These are phyloP conservation scores for Poecilia gillii DNA, from an alignment of 2,797 vertebrate species.

Conservation along the genomic window DNA sequence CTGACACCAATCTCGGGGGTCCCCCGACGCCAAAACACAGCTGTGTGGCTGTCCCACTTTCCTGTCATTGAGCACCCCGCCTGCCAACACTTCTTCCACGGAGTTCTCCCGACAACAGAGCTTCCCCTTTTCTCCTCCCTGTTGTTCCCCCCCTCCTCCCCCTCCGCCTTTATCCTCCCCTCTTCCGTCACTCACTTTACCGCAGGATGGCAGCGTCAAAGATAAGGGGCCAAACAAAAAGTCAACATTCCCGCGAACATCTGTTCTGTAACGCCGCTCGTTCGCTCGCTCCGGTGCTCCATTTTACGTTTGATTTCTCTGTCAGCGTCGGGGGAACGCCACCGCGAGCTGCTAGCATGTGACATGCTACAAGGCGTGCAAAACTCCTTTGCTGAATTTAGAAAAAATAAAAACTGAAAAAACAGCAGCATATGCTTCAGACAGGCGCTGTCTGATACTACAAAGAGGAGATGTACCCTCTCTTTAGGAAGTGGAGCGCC, in stretches of 20 bases:
- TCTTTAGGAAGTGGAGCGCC: conserved; percentile 51
- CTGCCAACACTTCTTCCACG: conserved; percentile 67
- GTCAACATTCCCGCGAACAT: conserved; percentile 78
- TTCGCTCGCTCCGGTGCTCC: conserved; percentile 69
- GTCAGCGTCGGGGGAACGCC: conserved; percentile 72
- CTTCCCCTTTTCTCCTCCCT: conserved; percentile 41
- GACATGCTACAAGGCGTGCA: conserved; percentile 70
- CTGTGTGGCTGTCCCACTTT: conserved; percentile 85
- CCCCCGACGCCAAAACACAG: conserved; percentile 79
- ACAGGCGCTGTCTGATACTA: conserved; percentile 56
- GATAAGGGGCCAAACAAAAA: conserved; percentile 76
- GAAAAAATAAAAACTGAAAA: conserved; percentile 25
- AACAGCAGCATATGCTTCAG: conserved; percentile 63
- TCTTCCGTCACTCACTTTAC: conserved; percentile 69
- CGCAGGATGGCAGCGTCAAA: conserved; percentile 67
- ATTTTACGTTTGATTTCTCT: conserved; percentile 79
- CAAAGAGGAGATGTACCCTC: conserved; percentile 53
- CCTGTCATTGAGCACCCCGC: conserved; percentile 62
- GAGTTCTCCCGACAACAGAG: conserved; percentile 61
- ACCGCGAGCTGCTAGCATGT: conserved; percentile 59
- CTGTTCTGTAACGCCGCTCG: conserved; percentile 70
- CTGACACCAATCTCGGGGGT: conserved; percentile 80
- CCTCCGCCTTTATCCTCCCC: conserved; percentile 29
- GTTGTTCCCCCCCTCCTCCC: conserved; percentile 38
- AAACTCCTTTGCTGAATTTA: conserved; percentile 75